A percentile compares a stretch with the other conserved stretches of the same genome.
Evolutionary conservation across 1,140 invertebrate species (phyloP).

Genomic region (Acromyrmex echinatior): DNA sequence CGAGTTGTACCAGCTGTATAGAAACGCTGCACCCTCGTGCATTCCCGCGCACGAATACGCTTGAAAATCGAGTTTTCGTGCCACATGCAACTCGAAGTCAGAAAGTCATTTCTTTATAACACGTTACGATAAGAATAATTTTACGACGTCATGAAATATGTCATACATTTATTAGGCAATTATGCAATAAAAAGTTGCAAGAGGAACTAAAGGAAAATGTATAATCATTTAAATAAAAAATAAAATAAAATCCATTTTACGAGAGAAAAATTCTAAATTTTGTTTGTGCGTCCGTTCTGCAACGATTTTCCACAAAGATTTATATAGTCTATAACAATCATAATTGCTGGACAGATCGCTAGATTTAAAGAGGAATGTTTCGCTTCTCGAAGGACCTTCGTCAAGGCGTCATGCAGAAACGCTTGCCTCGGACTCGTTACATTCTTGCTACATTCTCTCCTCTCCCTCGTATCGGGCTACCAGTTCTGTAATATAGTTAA

Average conservation of each 20-base stretch:
- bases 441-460: neutral
- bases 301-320: neutral
- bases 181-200: neutral
- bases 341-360: slow-evolving; percentile 6
- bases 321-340: neutral
- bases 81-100: neutral
- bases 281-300: neutral
- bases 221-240: neutral
- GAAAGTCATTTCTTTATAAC: neutral
- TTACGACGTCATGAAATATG: neutral
- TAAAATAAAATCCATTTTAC: neutral
- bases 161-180: neutral
- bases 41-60: slow-evolving; percentile 1
- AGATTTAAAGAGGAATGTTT: neutral
- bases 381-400: neutral
- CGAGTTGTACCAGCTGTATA: slow-evolving; percentile 26
- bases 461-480: too few species aligned
- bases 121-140: neutral
- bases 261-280: neutral
- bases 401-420: neutral
- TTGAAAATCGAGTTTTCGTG: slow-evolving; percentile 14
- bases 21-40: slow-evolving; percentile 29
- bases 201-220: neutral
- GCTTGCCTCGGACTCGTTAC: neutral
- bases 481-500: slow-evolving; percentile 37